Conservation (phyloP, 2,888 invertebrate species). For the Cephus nigrinus region DNA sequence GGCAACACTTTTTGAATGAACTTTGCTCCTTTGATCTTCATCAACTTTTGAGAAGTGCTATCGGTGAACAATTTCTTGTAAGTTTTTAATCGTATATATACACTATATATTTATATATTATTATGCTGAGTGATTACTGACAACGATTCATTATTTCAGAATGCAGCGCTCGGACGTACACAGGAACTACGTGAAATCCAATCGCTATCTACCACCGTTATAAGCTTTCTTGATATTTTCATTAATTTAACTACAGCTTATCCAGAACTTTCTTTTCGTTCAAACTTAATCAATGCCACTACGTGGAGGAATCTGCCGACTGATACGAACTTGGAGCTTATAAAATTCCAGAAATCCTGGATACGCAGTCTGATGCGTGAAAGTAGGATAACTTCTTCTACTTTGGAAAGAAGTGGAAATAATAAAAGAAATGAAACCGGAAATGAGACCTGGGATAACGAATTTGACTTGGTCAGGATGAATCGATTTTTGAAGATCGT, state of each 20-base stretch:
- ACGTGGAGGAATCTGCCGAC: constrained; percentile 48
- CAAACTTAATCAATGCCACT: constrained; percentile 48
- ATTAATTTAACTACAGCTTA: constrained; percentile 23
- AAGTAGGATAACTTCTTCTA: background rate
- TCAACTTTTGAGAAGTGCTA: constrained; percentile 47
- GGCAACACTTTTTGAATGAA: constrained; percentile 41
- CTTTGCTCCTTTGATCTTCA: constrained; percentile 54
- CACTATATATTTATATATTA: background rate
- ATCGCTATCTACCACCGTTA: constrained; percentile 38
- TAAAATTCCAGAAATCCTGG: constrained; percentile 42
- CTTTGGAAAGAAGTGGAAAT: background rate
- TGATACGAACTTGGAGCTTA: constrained; percentile 39
- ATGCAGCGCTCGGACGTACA: constrained; percentile 26
- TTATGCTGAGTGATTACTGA: background rate
- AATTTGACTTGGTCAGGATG: constrained; percentile 17
- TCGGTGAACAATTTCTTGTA: constrained; percentile 49
- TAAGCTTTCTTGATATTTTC: constrained; percentile 37
- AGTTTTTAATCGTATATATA: constrained; percentile 17
- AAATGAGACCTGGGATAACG: background rate
- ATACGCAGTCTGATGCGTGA: constrained; percentile 15
- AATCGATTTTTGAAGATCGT: constrained; percentile 30
- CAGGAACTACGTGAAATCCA: constrained; percentile 24
- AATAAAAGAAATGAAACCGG: background rate
- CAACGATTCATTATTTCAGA: constrained; percentile 21
- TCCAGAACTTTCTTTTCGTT: constrained; percentile 32